Base-by-base conservation (phyloP, 2,113 vertebrate genomes). In the Micromys minutus region DNA sequence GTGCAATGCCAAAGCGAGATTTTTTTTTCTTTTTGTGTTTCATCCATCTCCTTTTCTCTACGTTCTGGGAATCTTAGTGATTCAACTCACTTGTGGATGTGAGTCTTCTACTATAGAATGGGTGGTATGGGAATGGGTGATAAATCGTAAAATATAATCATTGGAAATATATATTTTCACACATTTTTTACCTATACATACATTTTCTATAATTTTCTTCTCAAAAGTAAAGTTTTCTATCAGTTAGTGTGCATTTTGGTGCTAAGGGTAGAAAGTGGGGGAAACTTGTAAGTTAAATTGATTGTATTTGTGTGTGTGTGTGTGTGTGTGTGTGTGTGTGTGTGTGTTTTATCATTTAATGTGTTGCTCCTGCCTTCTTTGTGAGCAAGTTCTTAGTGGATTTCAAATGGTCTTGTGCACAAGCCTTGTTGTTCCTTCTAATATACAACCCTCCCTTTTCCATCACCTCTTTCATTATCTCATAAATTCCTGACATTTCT, bases 401-500 rank as follows among this genome's bases (percentile, higher is more conserved):
- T 57, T 76, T 93, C 61, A n/a, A 9, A 16, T 83, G 42, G 19
- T 55, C 50, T 31, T 63, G 29, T 22, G 22, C 31, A 81, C 17
- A 92, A 91, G 11, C 10, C 45, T 89, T 69, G 11, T 31, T 72
- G 47, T 85, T 80, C 61, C 4, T 92, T 87, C 9, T 80, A 63
- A 80, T 50, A 45, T 0, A 13, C 26, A 88, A 17, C 57, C 4
- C 76, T 87, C 22, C 1, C 2, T 75, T 63, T 47, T 79, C 3
- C 19, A 39, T 93, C 84, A 34, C 47, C 11, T 86, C 59, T n/a
- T 31, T 94, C 24, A 31, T 50, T 83, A 1, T 72, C 86, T 95
- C 89, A 59, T 24, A 50, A 67, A 75, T 93, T 93, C 47, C 57
- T 95, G 77, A 91, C 22, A 34, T 85, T 90, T 86, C 86, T 87